phyloP scores from a whole-genome alignment of 2,888 invertebrate species.

The Drosophila emarginata region DNA sequence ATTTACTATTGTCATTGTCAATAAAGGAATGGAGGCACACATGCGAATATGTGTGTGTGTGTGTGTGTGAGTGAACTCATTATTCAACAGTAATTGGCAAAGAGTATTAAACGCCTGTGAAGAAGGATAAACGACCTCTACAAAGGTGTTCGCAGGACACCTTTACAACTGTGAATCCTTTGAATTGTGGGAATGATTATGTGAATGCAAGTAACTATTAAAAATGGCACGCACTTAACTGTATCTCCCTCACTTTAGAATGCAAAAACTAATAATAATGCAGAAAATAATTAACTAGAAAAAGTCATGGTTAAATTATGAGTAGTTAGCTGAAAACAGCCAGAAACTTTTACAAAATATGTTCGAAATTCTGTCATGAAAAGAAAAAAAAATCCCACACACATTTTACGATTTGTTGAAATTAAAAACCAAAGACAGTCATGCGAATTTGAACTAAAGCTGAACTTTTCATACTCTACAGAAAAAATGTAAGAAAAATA shows the following conservation, averaged over 20 bases:
- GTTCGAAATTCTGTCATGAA: background rate
- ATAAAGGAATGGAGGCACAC: background rate
- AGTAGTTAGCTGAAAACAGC: background rate
- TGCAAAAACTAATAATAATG: background rate
- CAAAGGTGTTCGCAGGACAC: background rate
- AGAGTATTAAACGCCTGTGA: background rate
- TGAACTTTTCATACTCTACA: slow-evolving; percentile 1
- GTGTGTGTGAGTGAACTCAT: background rate
- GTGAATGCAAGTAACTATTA: background rate
- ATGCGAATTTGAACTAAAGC: background rate
- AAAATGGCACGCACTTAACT: background rate
- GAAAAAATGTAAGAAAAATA: slow-evolving; percentile 7
- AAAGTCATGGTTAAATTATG: background rate
- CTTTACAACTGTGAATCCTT: no score
- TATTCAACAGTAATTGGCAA: slow-evolving; percentile 8
- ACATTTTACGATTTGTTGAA: slow-evolving; percentile 40
- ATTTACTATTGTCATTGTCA: background rate
- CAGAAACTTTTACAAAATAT: background rate
- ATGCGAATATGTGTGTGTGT: background rate
- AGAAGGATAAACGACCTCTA: background rate
- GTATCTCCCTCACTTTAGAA: no score
- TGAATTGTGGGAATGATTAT: no score
- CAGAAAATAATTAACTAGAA: background rate
- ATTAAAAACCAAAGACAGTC: slow-evolving; percentile 29
- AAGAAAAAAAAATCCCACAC: slow-evolving; percentile 16